Evolutionary conservation across 2,113 vertebrate genomes (phyloP), one percentile per base, ranked within the genome.

Genomic region (Cacatua alba): DNA sequence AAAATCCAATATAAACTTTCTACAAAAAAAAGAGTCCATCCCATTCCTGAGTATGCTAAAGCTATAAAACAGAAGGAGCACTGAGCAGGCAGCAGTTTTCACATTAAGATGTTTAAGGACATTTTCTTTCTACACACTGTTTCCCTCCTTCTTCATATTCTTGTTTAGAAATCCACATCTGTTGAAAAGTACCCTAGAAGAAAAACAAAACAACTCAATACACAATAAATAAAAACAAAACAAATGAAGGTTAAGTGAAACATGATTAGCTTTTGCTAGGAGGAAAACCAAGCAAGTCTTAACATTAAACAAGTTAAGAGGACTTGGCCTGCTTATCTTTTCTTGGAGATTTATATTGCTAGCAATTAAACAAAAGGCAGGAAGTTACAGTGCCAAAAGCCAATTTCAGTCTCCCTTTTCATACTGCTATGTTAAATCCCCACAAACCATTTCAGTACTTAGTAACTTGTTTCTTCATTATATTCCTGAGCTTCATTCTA

Each of bases 141-240:
- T 99, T 99, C 79, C 99, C 99, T 95, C 99, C 99, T 97, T 99
- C 99, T 97, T 99, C 99, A 37, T 99, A 99, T 82, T 99, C 99
- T 96, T 99, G 99, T 97, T 99, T 99, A 29, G 99, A 99, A 97
- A 99, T 99, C 99, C 99, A 99, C 99, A 99, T 99, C 97, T 99
- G 99, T 92, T 99, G 99, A 97, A 99, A 99, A 82, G 99, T 99
- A 88, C 99, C 99, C 99, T 99, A 88, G 49, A 84, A 97, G 92
- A 87, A 77, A 31, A 49, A 33, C 64, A 28, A 49, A 26, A 8
- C 17, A 82, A 72, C 12, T 23, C 20, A 71, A 82, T 12, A 28
- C 14, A 80, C 15, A 44, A 53, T 65, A 25, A 49, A 79, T 31
- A 35, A 74, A 53, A 21, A 82, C 19, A 83, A 64, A 28, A 70